Conservation (phyloP, 1,140 invertebrate species). For the Eriosoma lanigerum region DNA sequence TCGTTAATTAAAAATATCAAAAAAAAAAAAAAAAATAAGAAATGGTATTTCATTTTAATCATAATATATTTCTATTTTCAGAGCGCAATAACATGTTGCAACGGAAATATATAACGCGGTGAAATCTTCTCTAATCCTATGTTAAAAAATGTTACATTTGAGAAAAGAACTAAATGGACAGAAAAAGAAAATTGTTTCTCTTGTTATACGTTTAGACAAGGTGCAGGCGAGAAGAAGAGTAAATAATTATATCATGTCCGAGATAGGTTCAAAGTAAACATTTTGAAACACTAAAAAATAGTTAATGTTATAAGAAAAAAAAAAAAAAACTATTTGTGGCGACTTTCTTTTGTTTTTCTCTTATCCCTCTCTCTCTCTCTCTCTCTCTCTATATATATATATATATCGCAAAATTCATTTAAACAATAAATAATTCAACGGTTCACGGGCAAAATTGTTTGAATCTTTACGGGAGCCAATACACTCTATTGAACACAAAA, state of each 20-base stretch:
- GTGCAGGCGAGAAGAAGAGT: not conserved
- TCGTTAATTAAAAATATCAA: constrained; percentile 37
- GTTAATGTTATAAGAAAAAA: constrained; percentile 6
- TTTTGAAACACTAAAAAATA: not conserved
- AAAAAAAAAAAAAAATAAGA: not conserved
- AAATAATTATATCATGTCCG: not conserved
- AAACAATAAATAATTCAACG: constrained; percentile 26
- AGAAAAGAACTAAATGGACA: too few relatives aligned
- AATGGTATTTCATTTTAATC: constrained; percentile 1
- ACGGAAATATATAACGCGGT: not conserved
- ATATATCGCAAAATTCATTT: not conserved
- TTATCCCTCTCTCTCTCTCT: not conserved
- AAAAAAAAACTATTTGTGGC: not conserved
- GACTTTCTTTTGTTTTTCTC: not conserved
- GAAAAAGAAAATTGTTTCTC: not conserved
- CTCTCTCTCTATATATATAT: too few relatives aligned
- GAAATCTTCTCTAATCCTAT: too few relatives aligned
- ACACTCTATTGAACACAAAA: not conserved
- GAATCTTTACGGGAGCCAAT: not conserved
- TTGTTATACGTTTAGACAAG: not conserved
- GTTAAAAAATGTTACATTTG: too few relatives aligned
- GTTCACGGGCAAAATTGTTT: not conserved
- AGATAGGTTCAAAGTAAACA: not conserved
- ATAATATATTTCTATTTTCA: not conserved
- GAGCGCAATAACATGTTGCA: not conserved